Evolutionary conservation across 2,797 vertebrate species (phyloP).

Genomic region (Pogonophryne albipinna): DNA sequence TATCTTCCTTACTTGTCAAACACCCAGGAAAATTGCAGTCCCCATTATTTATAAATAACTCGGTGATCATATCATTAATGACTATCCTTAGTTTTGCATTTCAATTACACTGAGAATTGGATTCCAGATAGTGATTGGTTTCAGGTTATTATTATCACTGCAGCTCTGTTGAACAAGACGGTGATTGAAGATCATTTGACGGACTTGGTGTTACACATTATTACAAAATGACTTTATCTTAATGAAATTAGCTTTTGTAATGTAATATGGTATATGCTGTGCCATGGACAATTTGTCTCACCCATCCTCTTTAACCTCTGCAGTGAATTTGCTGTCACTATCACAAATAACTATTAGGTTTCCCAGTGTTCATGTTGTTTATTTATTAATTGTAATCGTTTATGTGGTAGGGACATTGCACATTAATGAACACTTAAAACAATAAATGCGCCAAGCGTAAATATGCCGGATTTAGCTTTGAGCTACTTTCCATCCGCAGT

Average conservation of each 20-base stretch:
- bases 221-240: slow-evolving; percentile 27
- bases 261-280: not conserved
- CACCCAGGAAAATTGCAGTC: not conserved
- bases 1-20: not conserved
- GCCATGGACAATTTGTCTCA: not conserved
- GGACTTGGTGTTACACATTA: not conserved
- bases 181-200: not conserved
- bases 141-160: slow-evolving; percentile 19
- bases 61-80: not conserved
- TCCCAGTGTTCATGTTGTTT: not conserved
- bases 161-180: slow-evolving; percentile 5
- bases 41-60: not conserved
- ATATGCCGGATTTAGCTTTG: no score
- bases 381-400: no score
- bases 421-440: no score
- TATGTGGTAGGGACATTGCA: no score
- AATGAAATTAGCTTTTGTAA: slow-evolving; percentile 17
- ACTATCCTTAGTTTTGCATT: slow-evolving; percentile 3
- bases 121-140: slow-evolving; percentile 19
- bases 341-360: not conserved
- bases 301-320: not conserved
- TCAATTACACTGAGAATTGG: not conserved
- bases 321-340: not conserved
- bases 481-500: no score
- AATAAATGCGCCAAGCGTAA: no score